Conservation (phyloP, 2,888 invertebrate genomes). For the Amblyjoppa fuscipennis region DNA sequence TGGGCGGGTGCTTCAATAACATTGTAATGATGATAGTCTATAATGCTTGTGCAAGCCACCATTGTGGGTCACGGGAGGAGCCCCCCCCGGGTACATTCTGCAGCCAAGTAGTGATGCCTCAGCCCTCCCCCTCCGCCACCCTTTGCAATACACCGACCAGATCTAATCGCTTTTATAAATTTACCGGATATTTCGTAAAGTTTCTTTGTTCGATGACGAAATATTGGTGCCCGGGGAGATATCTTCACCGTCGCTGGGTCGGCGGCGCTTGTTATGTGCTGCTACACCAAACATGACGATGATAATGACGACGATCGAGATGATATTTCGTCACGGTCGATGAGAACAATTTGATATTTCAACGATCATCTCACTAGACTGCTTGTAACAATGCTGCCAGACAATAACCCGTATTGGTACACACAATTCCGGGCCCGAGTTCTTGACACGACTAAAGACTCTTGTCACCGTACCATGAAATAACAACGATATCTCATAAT, state of each 20-base stretch:
- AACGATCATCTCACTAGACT: conserved; percentile 49
- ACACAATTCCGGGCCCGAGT: not conserved
- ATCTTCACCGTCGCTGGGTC: conserved; percentile 29
- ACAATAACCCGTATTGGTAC: conserved; percentile 3
- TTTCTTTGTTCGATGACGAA: conserved; percentile 69
- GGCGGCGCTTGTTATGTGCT: conserved; percentile 3
- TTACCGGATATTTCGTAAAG: conserved; percentile 73
- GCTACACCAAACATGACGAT: conserved; percentile 34
- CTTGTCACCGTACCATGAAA: too few species aligned
- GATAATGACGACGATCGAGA: conserved; percentile 47
- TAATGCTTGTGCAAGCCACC: conserved; percentile 23
- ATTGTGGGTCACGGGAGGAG: not conserved
- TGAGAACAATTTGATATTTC: conserved; percentile 73
- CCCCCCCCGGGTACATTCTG: not conserved
- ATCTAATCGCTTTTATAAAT: conserved; percentile 69
- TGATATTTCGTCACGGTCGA: conserved; percentile 70
- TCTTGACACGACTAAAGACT: too few species aligned
- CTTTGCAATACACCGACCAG: conserved; percentile 57
- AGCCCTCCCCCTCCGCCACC: not conserved
- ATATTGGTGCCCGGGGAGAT: conserved; percentile 60
- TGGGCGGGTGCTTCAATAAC: not conserved
- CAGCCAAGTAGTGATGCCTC: not conserved
- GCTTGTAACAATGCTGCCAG: conserved; percentile 7
- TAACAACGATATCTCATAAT: too few species aligned
- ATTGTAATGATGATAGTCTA: conserved; percentile 16